phyloP scores from a whole-genome alignment of 2,888 invertebrate genomes.

The Tipula helvola region DNA sequence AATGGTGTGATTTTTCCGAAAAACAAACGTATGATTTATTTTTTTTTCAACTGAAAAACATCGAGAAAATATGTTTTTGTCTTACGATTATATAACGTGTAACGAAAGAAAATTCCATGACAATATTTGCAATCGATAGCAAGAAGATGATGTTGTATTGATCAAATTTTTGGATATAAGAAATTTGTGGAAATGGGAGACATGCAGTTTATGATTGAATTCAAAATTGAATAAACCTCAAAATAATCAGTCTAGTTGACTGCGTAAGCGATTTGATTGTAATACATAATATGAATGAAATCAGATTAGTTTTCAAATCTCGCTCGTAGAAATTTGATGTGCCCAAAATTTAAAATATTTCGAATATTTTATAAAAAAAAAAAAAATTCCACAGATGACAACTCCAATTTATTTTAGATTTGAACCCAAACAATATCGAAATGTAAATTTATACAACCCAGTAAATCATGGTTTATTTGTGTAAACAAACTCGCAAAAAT shows the following conservation, averaged over 20 bases:
- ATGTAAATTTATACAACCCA: background rate
- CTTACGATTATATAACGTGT: background rate
- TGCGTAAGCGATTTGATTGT: too few species aligned
- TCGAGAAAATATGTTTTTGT: background rate
- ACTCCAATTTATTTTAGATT: too few species aligned
- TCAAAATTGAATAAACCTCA: too few species aligned
- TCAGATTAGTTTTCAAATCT: too few species aligned
- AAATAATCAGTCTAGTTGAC: too few species aligned
- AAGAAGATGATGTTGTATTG: background rate
- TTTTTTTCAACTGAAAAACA: background rate
- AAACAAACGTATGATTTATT: background rate
- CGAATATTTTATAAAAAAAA: too few species aligned
- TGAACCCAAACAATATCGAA: too few species aligned
- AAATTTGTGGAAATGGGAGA: background rate
- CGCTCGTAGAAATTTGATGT: too few species aligned
- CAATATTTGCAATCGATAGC: background rate
- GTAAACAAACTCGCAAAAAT: background rate
- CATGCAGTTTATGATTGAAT: too few species aligned
- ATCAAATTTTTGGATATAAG: background rate
- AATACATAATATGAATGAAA: too few species aligned
- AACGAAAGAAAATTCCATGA: background rate
- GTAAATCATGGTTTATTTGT: background rate
- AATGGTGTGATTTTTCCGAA: background rate
- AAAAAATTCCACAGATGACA: too few species aligned
- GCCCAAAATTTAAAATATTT: too few species aligned